Evolutionary conservation across 2,797 vertebrate species (phyloP).

Genomic region (Nyctalus aviator): DNA sequence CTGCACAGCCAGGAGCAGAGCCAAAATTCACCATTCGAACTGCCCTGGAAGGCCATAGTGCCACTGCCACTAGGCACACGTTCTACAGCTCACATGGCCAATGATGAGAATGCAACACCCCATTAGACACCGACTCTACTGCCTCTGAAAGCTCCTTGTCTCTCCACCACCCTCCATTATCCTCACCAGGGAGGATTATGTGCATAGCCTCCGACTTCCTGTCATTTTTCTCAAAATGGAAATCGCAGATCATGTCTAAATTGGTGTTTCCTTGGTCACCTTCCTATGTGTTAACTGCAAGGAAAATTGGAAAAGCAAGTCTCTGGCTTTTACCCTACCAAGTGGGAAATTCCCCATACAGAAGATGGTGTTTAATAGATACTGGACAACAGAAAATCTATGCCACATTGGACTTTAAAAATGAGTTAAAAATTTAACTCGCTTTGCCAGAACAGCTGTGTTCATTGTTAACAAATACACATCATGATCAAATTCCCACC

Average conservation of each 20-base stretch:
- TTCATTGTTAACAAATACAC: not conserved
- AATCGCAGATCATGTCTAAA: not conserved
- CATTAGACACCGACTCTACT: not conserved
- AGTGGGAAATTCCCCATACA: not conserved
- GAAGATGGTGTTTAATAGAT: not conserved
- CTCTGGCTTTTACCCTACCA: not conserved
- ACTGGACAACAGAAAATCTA: not conserved
- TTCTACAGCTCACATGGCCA: not conserved
- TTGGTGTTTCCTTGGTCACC: not conserved
- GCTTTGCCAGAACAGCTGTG: not conserved
- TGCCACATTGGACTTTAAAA: not conserved
- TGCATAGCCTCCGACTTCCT: not conserved
- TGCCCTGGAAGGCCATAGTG: not conserved
- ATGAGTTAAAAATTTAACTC: not conserved
- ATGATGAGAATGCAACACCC: not conserved
- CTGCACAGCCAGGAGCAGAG: not conserved
- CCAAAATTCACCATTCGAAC: not conserved
- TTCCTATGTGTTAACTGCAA: not conserved
- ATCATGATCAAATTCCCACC: not conserved
- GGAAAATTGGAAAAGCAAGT: not conserved
- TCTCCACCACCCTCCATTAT: not conserved
- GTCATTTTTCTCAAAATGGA: not conserved
- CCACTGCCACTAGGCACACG: not conserved
- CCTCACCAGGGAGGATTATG: not conserved
- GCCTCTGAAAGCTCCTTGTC: not conserved